Evolutionary conservation across 2,113 vertebrate genomes (phyloP), one percentile per base, ranked within the genome.

Genomic region (Elephantulus edwardii): DNA sequence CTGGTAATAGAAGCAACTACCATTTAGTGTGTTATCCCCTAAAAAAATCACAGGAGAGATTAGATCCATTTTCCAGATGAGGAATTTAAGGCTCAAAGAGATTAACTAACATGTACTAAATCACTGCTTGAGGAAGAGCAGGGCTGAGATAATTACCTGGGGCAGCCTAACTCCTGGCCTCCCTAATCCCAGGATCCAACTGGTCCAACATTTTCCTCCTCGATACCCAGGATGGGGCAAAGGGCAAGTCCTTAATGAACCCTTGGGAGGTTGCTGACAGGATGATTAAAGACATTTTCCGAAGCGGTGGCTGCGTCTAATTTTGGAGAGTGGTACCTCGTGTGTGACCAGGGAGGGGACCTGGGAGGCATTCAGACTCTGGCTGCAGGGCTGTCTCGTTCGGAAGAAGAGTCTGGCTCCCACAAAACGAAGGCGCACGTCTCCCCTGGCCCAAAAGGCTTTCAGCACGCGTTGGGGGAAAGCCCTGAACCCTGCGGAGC

Each of bases 251-350:
- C 96, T 94, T 91, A 92, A 50, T 78, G 85, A 92, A 93, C 91
- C 85, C 85, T 92, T 35, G 2, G 79, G 77, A 72, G 50, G 50
- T 91, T 17, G 96, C 64, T 91, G 94, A 96, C 92, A 96, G 93
- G 60, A 90, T 96, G 95, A 96, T 96, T 91, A 91, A 96, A 88
- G 94, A 95, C 90, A 94, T 94, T 96, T 96, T 96, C 95, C 94
- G 6, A 91, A 95, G 93, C 88, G 35, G 82, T 17, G 24, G 93
- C 93, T 90, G 94, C 38, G 7, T 94, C 96, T 96, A 96, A 96
- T 94, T 96, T 95, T 91, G 94, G 95, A 95, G n/a, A 66, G 90
- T 78, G 76, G 91, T 72, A 79, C 90, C 74, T 87, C 46, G 1
- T 72, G 64, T 84, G 88, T 77, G n/a, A 81, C 88, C 83, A 48